Evolutionary conservation across 1,140 invertebrate species (phyloP).

Genomic region (Andrena cerasifolii): DNA sequence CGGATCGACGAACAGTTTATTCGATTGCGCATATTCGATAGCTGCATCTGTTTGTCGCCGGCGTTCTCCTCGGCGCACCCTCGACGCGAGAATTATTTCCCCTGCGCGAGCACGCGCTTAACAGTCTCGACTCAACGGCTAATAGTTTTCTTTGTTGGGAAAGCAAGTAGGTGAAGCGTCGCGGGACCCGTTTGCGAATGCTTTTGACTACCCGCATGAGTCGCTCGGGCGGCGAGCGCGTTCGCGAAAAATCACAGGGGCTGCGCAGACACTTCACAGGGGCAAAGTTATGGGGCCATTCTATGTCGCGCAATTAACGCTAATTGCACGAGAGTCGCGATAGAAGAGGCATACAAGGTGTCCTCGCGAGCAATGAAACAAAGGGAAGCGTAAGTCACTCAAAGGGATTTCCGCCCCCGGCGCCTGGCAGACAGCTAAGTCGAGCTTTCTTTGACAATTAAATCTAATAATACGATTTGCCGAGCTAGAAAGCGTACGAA

Average conservation of each 20-base stretch:
- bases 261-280: not conserved
- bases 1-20: constrained; percentile 1
- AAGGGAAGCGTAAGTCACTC: constrained; percentile 29
- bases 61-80: no score
- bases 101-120: no score
- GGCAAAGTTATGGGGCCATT: no score
- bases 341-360: not conserved
- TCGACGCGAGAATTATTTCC: no score
- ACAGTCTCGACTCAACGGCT: no score
- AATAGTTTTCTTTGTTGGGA: no score
- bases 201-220: not conserved
- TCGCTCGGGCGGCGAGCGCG: no score
- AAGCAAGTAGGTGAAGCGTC: not conserved
- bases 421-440: not conserved
- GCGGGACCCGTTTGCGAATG: not conserved
- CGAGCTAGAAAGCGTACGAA: not conserved
- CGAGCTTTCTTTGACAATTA: constrained; percentile 39
- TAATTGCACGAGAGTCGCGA: constrained; percentile 16
- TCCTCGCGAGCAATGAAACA: constrained; percentile 18
- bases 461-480: constrained; percentile 21
- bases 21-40: no score
- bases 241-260: not conserved
- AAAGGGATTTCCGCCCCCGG: constrained; percentile 13
- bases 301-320: not conserved
- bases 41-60: no score